Conservation (phyloP, 92 coral and sea anemone genomes). For the Virgularia gustaviana region DNA sequence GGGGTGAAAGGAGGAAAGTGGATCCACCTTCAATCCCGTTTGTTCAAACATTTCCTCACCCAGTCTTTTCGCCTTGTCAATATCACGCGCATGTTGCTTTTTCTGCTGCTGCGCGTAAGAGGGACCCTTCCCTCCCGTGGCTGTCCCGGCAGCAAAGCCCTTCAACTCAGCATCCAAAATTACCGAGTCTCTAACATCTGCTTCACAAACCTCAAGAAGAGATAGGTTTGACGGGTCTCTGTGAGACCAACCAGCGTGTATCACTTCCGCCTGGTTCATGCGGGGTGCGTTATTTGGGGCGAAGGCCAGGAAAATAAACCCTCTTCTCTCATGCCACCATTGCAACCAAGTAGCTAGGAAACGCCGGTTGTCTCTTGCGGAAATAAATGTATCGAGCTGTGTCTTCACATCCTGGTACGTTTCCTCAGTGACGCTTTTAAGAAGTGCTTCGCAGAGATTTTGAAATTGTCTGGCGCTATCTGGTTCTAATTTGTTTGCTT, state of each 20-base stretch:
- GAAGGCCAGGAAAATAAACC: constrained; percentile 44
- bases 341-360: constrained; percentile 25
- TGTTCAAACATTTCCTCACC: constrained; percentile 34
- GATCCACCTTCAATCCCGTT: constrained; percentile 24
- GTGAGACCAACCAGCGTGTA: constrained; percentile 65
- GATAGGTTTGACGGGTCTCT: constrained; percentile 37
- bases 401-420: constrained; percentile 16
- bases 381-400: constrained; percentile 23
- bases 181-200: constrained; percentile 42
- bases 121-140: constrained; percentile 45
- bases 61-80: constrained; percentile 30
- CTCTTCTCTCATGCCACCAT: constrained; percentile 43
- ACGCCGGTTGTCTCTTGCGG: not conserved
- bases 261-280: constrained; percentile 65
- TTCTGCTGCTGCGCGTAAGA: constrained; percentile 15
- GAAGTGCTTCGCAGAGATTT: constrained; percentile 26
- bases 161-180: constrained; percentile 34
- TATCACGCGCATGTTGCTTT: constrained; percentile 17
- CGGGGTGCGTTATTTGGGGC: constrained; percentile 43
- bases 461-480: constrained; percentile 28
- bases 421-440: constrained; percentile 5
- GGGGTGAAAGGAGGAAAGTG: constrained; percentile 26
- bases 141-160: constrained; percentile 20
- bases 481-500: constrained; percentile 19
- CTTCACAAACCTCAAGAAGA: constrained; percentile 35